A percentile compares a stretch with the other conserved stretches of the same genome.
These are phyloP conservation scores for Oophaga pumilio DNA, from an alignment of 2,113 vertebrate species.

Conservation along the genomic window DNA sequence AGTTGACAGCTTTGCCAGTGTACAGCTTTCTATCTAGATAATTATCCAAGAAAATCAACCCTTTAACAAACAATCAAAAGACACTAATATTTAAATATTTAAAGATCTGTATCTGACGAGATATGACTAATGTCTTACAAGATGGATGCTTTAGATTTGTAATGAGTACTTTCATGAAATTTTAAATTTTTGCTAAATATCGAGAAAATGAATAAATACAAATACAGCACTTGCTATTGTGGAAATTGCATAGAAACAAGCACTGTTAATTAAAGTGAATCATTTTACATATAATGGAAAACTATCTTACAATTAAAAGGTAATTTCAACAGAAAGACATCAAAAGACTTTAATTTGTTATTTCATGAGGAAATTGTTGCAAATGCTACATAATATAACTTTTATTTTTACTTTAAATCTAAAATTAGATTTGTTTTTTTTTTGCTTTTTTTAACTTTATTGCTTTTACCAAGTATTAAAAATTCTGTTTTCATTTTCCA, in stretches of 20 bases:
- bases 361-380: no score
- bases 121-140: neutral
- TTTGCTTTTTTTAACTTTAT: no score
- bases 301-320: no score
- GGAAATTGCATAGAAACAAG: neutral
- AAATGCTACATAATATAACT: no score
- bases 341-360: no score
- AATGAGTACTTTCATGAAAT: neutral
- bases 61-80: conserved; percentile 48
- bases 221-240: neutral
- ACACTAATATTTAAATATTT: conserved; percentile 34
- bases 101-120: neutral
- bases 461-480: no score
- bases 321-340: no score
- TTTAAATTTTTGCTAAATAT: neutral
- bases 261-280: no score
- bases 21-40: conserved; percentile 56
- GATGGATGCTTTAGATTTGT: neutral
- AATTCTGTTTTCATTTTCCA: no score
- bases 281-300: no score
- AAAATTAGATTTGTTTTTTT: no score
- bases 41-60: conserved; percentile 49
- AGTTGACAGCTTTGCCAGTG: conserved; percentile 4
- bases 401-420: no score
- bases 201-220: neutral